Conservation (phyloP, 1,140 invertebrate genomes). For the Drosophila sucinea region DNA sequence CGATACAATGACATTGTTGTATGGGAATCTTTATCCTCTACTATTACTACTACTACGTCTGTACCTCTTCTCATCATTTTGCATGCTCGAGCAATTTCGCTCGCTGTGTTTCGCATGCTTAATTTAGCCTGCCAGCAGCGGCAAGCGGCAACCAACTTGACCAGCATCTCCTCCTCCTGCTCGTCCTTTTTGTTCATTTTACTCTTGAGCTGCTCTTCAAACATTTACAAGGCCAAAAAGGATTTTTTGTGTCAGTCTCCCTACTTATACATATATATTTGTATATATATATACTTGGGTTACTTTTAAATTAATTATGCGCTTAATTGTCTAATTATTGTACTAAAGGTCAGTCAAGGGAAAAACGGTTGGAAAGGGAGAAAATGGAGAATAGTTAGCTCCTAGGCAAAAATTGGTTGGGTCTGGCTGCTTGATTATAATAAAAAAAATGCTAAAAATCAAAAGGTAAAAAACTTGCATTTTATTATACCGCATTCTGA, state of each 20-base stretch:
- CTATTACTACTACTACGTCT: not conserved
- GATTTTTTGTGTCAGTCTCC: conserved; percentile 24
- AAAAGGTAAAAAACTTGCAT: not conserved
- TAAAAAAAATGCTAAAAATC: conserved; percentile 5
- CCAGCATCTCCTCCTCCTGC: not conserved
- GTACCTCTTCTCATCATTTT: conserved; percentile 42
- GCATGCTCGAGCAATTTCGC: conserved; percentile 59
- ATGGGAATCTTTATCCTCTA: not conserved
- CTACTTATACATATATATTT: not conserved
- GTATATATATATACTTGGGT: conserved; percentile 28
- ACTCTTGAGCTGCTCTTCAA: conserved; percentile 21
- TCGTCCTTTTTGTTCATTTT: not conserved
- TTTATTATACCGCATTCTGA: not conserved
- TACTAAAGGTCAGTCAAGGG: conserved; percentile 26
- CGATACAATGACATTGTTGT: not conserved
- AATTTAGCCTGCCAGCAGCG: conserved; percentile 46
- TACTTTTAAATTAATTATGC: conserved; percentile 74
- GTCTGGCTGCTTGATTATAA: not conserved
- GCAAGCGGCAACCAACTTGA: conserved; percentile 16
- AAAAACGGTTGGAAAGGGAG: not conserved
- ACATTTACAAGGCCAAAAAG: conserved; percentile 47
- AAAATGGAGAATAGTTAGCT: conserved; percentile 29
- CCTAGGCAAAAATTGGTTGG: not conserved
- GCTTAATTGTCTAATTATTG: conserved; percentile 76
- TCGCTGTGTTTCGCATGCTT: conserved; percentile 68